Evolutionary conservation across 2,797 vertebrate species (phyloP).

Genomic region (Pangasius djambal): DNA sequence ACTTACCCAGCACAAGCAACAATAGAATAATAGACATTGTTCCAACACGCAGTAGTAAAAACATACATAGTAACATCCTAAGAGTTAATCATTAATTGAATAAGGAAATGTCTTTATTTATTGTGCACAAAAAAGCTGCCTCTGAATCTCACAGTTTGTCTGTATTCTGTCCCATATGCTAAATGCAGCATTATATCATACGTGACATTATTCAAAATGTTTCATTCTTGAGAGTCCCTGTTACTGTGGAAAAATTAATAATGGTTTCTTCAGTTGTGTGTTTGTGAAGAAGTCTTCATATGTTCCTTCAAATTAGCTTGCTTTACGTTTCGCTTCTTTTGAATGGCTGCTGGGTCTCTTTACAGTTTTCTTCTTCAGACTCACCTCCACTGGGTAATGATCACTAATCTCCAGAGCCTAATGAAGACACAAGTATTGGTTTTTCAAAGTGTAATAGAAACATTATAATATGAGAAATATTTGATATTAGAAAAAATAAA

Average conservation of each 20-base stretch:
- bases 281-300: no score
- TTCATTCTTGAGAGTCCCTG: background rate
- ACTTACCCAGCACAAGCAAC: background rate
- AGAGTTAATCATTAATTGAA: background rate
- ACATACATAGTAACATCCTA: background rate
- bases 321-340: background rate
- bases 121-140: background rate
- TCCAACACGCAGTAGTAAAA: background rate
- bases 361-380: conserved; percentile 50
- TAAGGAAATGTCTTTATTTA: background rate
- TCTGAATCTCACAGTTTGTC: background rate
- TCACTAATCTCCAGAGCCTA: conserved; percentile 71
- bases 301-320: background rate
- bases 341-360: background rate
- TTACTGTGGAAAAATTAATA: background rate
- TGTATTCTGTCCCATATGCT: background rate
- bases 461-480: background rate
- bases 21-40: background rate
- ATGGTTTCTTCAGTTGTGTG: background rate
- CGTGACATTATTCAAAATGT: background rate
- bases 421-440: background rate
- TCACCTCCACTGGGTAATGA: conserved; percentile 76
- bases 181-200: background rate
- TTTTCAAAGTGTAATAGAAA: background rate
- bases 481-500: background rate